phyloP scores from a whole-genome alignment of 2,113 vertebrate species.

The Otolemur garnettii region DNA sequence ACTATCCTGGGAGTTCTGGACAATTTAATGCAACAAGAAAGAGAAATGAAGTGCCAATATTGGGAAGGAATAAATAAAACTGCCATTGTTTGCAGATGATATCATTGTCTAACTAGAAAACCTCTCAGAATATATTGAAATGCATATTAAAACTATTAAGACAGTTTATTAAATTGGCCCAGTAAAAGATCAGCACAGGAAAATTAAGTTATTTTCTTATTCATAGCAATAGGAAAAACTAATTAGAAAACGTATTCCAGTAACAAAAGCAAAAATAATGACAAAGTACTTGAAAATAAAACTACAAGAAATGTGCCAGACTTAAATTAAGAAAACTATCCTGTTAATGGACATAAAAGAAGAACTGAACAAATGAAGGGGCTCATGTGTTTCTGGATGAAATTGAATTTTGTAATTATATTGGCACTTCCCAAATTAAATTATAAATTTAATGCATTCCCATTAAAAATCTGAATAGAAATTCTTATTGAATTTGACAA shows the following conservation, averaged over 20 bases:
- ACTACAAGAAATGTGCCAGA: neutral
- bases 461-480: neutral
- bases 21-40: neutral
- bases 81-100: neutral
- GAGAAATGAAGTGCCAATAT: neutral
- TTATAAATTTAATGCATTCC: neutral
- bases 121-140: neutral
- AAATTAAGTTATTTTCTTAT: neutral
- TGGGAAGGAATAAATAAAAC: neutral
- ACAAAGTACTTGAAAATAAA: neutral
- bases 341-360: neutral
- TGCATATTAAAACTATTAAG: neutral
- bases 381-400: neutral
- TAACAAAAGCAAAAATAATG: constrained; percentile 1
- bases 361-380: neutral
- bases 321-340: neutral
- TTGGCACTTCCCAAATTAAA: neutral
- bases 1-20: neutral
- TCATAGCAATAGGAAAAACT: neutral
- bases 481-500: neutral
- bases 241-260: neutral
- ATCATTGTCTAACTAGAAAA: neutral
- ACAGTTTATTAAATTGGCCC: neutral
- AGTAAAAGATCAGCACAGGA: neutral
- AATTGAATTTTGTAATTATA: constrained; percentile 9